phyloP scores from a whole-genome alignment of 2,113 vertebrate species.

The Tachuris rubrigastra region DNA sequence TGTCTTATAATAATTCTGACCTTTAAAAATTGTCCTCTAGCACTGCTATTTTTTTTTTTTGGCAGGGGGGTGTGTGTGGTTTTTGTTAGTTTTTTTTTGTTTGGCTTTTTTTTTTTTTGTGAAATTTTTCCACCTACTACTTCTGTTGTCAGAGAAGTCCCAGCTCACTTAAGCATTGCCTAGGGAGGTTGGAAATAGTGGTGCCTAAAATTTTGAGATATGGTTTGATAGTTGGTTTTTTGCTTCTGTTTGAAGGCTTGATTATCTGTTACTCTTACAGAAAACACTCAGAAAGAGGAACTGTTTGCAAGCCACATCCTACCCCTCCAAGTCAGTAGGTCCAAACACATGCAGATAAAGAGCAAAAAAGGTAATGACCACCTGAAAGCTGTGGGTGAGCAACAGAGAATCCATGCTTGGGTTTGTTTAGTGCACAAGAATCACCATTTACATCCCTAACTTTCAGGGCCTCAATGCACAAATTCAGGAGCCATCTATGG shows the following conservation, averaged over 20 bases:
- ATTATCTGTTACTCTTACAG: background rate
- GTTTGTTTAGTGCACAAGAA: background rate
- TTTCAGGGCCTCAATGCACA: background rate
- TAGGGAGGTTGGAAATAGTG: background rate
- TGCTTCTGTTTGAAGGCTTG: background rate
- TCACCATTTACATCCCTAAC: background rate
- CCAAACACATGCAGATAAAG: accelerated
- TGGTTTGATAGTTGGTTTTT: background rate
- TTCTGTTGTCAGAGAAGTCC: background rate
- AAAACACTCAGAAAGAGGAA: background rate
- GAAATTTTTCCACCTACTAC: background rate
- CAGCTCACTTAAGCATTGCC: background rate
- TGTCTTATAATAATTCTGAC: constrained; percentile 49
- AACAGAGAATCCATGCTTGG: background rate
- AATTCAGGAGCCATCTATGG: background rate
- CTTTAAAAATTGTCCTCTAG: constrained; percentile 40
- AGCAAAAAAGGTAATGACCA: background rate
- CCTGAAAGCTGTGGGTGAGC: background rate
- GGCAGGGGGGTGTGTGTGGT: too few species aligned
- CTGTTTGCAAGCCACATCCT: background rate
- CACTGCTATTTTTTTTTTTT: background rate
- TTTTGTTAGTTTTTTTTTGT: too few species aligned
- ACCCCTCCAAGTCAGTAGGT: background rate
- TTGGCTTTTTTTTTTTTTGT: too few species aligned
- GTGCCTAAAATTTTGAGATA: background rate